Evolutionary conservation across 2,113 vertebrate genomes (phyloP), one percentile per base, ranked within the genome.

Genomic region (Sylvia atricapilla): DNA sequence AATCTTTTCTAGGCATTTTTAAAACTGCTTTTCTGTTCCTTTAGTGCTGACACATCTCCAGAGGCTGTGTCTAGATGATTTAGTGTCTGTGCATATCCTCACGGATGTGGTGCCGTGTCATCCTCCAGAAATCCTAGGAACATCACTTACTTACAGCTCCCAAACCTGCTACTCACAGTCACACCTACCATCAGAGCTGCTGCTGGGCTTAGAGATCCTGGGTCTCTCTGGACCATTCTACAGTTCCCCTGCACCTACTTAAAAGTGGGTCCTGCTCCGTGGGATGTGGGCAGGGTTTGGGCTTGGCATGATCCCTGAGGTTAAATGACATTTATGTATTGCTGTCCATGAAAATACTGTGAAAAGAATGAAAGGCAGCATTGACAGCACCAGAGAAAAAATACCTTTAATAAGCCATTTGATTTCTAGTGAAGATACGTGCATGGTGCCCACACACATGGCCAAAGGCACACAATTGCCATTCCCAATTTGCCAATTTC

Each of bases 371-470:
- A 35, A 75, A 53, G 35, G 44, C 20, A 33, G 14, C 41, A 47
- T 11, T 55, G 67, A 1, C 1, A 67, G 25, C 41, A 18, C 15
- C 8, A 5, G 44, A 68, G 44, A n/a, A 7, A 33, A 33, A 55
- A n/a, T 3, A 11, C 10, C 70, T 80, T 10, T 46, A 25, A 18
- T 37, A 31, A 13, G 7, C 22, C 46, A 39, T 25, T 3, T 6
- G 43, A 30, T 23, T 2, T 58, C n/a, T 20, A 6, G 25, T 41
- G 69, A 31, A 27, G n/a, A 25, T 0, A 6, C 1, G 0, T 7
- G n/a, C 24, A 1, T 1, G 22, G 13, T 14, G 9, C 8, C 7
- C 53, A 12, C 33, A n/a, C 22, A 21, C 0, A 0, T 5, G 19
- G n/a, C 55, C 50, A 11, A 37, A 58, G 58, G 35, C 67, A 47